Percentiles rank a stretch among this genome's conserved stretches.
Evolutionary conservation across 2,797 vertebrate genomes (phyloP).

Genomic region (Sciurus carolinensis): DNA sequence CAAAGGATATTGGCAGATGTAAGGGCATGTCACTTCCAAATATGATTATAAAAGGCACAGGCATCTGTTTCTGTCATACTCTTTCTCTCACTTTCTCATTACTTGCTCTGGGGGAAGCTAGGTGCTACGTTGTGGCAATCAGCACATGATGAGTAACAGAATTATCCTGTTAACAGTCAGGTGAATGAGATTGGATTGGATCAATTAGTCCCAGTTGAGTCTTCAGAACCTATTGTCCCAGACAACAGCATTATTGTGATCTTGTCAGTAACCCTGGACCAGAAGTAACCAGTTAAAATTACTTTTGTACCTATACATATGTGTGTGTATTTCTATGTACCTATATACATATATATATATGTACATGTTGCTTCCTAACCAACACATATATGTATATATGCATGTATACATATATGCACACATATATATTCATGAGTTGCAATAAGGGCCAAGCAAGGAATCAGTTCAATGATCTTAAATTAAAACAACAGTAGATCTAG

Average conservation of each 20-base stretch:
- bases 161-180: background rate
- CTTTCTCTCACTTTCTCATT: background rate
- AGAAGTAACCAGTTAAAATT: background rate
- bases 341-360: no score
- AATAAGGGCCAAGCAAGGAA: background rate
- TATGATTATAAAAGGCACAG: background rate
- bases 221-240: background rate
- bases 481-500: background rate
- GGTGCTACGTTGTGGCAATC: accelerated
- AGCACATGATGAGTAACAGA: background rate
- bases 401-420: no score
- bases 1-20: background rate
- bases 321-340: no score
- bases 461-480: background rate
- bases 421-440: background rate
- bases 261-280: background rate
- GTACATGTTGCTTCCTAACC: no score
- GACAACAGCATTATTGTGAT: background rate
- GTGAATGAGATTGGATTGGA: background rate
- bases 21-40: background rate
- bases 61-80: background rate
- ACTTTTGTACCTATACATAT: no score
- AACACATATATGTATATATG: no score
- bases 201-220: background rate
- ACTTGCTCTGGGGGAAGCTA: background rate